phyloP scores from a whole-genome alignment of 2,888 invertebrate species.

The Augiades crinisus region DNA sequence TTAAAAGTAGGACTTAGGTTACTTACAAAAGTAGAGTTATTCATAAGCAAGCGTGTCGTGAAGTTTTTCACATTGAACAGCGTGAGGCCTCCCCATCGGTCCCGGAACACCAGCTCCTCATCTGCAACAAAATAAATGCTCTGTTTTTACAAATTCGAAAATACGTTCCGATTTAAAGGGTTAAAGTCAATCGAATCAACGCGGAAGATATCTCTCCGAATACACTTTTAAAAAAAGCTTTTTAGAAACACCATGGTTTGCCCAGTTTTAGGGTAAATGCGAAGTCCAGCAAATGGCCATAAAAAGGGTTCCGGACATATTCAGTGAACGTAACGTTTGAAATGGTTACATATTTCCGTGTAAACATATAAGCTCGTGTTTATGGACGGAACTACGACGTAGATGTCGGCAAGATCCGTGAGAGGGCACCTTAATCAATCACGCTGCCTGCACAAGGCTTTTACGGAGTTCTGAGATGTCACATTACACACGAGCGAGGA shows the following conservation, averaged over 20 bases:
- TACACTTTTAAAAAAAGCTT: too few species aligned
- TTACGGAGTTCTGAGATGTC: neutral
- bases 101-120: conserved; percentile 88
- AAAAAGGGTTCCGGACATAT: too few species aligned
- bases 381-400: neutral
- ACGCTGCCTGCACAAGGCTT: conserved; percentile 1
- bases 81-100: conserved; percentile 89
- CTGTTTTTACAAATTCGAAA: too few species aligned
- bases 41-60: conserved; percentile 87
- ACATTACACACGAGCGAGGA: neutral
- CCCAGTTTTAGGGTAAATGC: too few species aligned
- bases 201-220: too few species aligned
- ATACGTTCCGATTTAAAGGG: too few species aligned
- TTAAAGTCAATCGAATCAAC: too few species aligned
- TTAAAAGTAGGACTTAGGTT: conserved; percentile 4
- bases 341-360: too few species aligned
- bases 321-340: too few species aligned
- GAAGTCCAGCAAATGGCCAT: too few species aligned
- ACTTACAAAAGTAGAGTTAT: conserved; percentile 92
- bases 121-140: conserved; percentile 82
- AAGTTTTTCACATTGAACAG: conserved; percentile 89
- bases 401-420: neutral
- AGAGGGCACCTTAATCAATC: conserved; percentile 6
- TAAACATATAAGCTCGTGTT: neutral
- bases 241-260: too few species aligned